Percentiles rank a stretch among this genome's conserved stretches.
Evolutionary conservation across 2,888 invertebrate species (phyloP).

Genomic region (Nymphalis polychloros): DNA sequence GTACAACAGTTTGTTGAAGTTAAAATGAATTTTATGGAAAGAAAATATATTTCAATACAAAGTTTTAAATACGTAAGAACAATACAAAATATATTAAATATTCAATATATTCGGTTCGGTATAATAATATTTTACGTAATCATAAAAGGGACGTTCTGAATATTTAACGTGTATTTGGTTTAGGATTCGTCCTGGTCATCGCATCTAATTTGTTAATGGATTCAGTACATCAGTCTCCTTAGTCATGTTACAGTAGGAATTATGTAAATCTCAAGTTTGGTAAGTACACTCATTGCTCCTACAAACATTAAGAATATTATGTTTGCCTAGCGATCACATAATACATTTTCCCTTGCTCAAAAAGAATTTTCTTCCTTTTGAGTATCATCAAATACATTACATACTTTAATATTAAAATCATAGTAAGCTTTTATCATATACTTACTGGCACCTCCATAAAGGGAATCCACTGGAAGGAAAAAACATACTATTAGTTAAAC

Average conservation of each 20-base stretch:
- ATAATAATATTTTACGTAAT: conserved; percentile 12
- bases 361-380: too few species aligned
- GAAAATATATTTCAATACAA: too few species aligned
- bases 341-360: conserved; percentile 2
- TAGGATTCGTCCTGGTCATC: conserved; percentile 19
- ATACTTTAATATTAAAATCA: too few species aligned
- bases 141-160: conserved; percentile 8
- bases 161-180: conserved; percentile 19
- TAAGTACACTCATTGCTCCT: conserved; percentile 18
- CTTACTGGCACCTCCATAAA: conserved; percentile 88
- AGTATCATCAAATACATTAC: too few species aligned
- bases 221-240: conserved; percentile 21
- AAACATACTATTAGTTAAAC: conserved; percentile 54
- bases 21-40: too few species aligned
- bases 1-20: neutral
- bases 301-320: conserved; percentile 18
- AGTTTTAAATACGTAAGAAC: too few species aligned
- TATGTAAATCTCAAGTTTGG: conserved; percentile 28
- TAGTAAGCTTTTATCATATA: conserved; percentile 42
- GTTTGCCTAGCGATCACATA: conserved; percentile 13
- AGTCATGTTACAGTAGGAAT: conserved; percentile 22
- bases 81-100: neutral
- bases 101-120: neutral
- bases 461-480: conserved; percentile 85
- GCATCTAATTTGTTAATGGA: conserved; percentile 23